Base-by-base conservation (phyloP, 2,797 vertebrate genomes). In the Spinibarbus caldwelli region DNA sequence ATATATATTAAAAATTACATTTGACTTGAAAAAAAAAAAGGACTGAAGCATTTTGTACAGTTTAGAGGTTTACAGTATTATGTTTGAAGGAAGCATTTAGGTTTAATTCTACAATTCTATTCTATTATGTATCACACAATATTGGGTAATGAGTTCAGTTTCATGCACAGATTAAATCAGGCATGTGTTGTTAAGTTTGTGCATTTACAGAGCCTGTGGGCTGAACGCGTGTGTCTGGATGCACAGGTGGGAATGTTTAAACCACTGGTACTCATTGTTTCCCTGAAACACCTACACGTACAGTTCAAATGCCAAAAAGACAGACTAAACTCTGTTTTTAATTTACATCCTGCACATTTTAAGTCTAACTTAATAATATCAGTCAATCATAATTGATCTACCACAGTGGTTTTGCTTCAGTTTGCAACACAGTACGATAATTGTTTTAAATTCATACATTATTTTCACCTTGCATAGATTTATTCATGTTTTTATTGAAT, bases 241-340 rank as follows among this genome's bases (percentile, higher is more conserved):
- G 23, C 70, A 83, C 75, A 87, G 86, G 81, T 86, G 82, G 85
- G 29, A 85, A 80, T 83, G 86, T 62, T 88, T 86, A 77, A 85
- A 77, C 45, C 31, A 11, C 83, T 78, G 17, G 72, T 52, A 26
- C 71, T 76, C 67, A 31, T 64, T 71, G 49, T 71, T 81, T 29
- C 31, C 47, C 34, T 57, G 38, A 34, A 67, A 38, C 64, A 52
- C 54, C 78, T 68, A 19, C 4, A 77, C 4, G 9, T 23, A 57
- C 64, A 59, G 17, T 72, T 72, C 47, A 70, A 7, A 21, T 2
- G 67, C 6, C 66, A 57, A 26, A 21, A 54, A 70, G 71, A 38
- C 19, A 41, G 7, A 3, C 23, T 14, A 15, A 41, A 41, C 75
- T 52, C 9, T 34, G 36, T 85, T 12, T 62, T 12, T 47, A 4